Evolutionary conservation across 2,113 vertebrate species (phyloP).

Genomic region (Mus spicilegus): DNA sequence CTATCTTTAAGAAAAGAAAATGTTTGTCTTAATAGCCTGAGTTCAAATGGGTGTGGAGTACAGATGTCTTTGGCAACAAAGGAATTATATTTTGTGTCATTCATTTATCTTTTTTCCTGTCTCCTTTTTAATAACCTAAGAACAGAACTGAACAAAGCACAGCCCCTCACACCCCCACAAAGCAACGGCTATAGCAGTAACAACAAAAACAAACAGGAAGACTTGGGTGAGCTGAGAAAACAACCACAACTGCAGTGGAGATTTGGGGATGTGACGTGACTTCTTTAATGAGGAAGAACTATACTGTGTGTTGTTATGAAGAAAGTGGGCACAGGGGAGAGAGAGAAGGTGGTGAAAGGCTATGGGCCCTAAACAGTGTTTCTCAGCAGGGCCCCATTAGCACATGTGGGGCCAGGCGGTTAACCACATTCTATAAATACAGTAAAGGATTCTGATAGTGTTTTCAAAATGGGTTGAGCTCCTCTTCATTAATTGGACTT

Average conservation of each 20-base stretch:
- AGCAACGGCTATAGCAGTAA: neutral
- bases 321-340: neutral
- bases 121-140: conserved; percentile 6
- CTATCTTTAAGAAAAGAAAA: conserved; percentile 49
- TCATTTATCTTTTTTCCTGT: neutral
- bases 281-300: conserved; percentile 21
- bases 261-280: conserved; percentile 18
- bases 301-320: conserved; percentile 20
- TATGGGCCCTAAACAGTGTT: neutral
- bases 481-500: conserved; percentile 49
- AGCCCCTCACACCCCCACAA: neutral
- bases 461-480: neutral
- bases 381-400: neutral
- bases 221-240: neutral
- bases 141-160: conserved; percentile 47
- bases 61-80: conserved; percentile 7
- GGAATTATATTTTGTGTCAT: conserved; percentile 1
- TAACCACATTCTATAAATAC: conserved; percentile 5
- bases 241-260: conserved; percentile 34
- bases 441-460: conserved; percentile 3
- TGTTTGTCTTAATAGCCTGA: neutral
- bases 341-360: neutral
- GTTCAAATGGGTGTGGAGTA: neutral
- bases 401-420: neutral
- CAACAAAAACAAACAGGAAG: neutral